Base-by-base conservation (phyloP, 2,888 invertebrate species). In the Psylliodes chrysocephalus region DNA sequence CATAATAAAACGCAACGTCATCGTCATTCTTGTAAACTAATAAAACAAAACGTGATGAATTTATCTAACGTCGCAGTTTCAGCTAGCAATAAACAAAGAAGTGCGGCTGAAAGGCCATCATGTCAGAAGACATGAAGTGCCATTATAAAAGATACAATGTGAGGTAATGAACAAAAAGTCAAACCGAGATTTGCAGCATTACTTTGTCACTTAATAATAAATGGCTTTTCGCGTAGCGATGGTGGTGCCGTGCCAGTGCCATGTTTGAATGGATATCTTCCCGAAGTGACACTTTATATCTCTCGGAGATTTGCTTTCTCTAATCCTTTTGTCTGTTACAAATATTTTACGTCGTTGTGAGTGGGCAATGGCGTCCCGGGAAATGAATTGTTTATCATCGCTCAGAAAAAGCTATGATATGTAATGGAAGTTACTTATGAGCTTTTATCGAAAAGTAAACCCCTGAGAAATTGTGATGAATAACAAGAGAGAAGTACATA, bases 151-250 rank as follows among this genome's bases (percentile, higher is more conserved):
- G 57, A 57, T 54, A 59, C 63, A 59, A 63, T 47, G 61, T 61
- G 54, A 61, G 28, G 61, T 61, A 61, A 63, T 63, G 63, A 63
- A 63, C 59, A 63, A 54, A 59, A 59, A 63, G 40, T 59, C 44
- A 42, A 38, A 46, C 46, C 59, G 63, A 63, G 63, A 60, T 63
- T 59, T 57, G 63, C 57, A 53, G 57, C 59, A 59, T 63, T 63
- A 55, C 40, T 63, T 42, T 53, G 63, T 59, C 59, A 59, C 53
- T 57, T 59, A 49, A 63, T 49, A 59, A 63, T 63, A 63, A 63
- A 63, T 63, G 59, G 63, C 53, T 63, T 53, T 53, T 63, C 54
- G 19, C 42, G 42, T 53, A 30, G 18, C 47, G 44, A 22, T 55
- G 61, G n/a, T 40, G 52, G 22, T 61, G 53, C 49, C 46, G 33